Conservation (phyloP, 2,888 invertebrate species). For the Morpho helenor region DNA sequence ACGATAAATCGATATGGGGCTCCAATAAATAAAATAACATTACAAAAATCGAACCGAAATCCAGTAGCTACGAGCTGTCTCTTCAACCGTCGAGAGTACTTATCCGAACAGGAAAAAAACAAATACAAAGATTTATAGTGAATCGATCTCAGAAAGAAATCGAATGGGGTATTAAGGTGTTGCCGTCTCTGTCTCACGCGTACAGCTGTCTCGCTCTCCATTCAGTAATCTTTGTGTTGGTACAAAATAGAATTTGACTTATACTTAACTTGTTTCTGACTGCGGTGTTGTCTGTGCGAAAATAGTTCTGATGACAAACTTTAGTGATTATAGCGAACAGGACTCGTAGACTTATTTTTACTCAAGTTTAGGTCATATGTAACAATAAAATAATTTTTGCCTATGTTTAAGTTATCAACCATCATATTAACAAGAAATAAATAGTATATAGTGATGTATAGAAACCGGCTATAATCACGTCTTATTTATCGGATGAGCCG, state of each 20-base stretch:
- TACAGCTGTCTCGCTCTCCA: slow-evolving; percentile 40
- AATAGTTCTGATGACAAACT: no score
- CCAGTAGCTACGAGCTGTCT: slow-evolving; percentile 62
- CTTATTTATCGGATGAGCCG: no score
- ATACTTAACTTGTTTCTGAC: slow-evolving; percentile 59
- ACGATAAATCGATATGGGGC: slow-evolving; percentile 48
- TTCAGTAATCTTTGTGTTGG: slow-evolving; percentile 42
- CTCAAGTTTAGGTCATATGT: no score
- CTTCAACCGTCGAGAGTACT: slow-evolving; percentile 44
- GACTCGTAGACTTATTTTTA: no score
- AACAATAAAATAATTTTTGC: no score
- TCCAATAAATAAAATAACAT: slow-evolving; percentile 43
- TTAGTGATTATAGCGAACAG: no score
- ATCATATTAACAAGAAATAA: no score
- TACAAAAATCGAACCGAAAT: slow-evolving; percentile 44
- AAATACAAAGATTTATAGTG: slow-evolving; percentile 59
- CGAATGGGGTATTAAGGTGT: slow-evolving; percentile 49
- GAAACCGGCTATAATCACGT: no score
- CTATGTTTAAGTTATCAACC: no score
- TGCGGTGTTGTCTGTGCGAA: neutral
- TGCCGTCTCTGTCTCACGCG: slow-evolving; percentile 33
- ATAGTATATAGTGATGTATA: no score
- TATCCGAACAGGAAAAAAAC: slow-evolving; percentile 50
- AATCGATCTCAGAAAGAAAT: slow-evolving; percentile 65
- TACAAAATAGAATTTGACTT: slow-evolving; percentile 50